Percentiles rank a stretch among this genome's conserved stretches.
Evolutionary conservation across 35 echinoderm and acorn worm species (phyloP).

Genomic region (Diadema setosum): DNA sequence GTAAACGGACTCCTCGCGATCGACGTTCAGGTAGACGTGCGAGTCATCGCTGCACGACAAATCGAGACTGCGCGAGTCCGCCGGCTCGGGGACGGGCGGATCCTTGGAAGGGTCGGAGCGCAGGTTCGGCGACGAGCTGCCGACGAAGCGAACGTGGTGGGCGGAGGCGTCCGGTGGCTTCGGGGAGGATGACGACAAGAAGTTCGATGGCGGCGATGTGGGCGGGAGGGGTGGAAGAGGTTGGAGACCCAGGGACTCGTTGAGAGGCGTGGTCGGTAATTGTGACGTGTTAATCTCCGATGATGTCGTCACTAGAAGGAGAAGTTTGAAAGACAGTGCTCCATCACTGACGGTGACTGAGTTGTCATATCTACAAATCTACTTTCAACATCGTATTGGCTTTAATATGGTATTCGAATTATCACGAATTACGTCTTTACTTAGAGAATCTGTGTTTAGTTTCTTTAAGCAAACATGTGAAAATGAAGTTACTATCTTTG

Average conservation of each 20-base stretch:
- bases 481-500: too few species aligned
- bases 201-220: not conserved
- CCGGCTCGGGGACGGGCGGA: not conserved
- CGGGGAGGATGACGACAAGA: not conserved
- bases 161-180: not conserved
- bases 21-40: not conserved
- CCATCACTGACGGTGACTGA: too few species aligned
- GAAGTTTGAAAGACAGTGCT: too few species aligned
- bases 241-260: not conserved
- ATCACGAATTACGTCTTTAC: too few species aligned
- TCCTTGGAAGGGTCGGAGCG: not conserved
- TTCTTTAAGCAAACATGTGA: too few species aligned
- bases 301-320: not conserved
- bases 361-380: too few species aligned
- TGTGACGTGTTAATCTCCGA: not conserved
- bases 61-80: not conserved
- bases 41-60: not conserved
- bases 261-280: too few species aligned
- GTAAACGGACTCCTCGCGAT: conserved; percentile 4
- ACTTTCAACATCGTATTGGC: too few species aligned
- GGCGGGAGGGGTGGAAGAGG: not conserved
- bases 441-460: too few species aligned
- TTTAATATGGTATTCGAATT: too few species aligned
- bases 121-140: not conserved
- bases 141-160: not conserved